phyloP scores from a whole-genome alignment of 2,888 invertebrate genomes.

The Synergus japonicus region DNA sequence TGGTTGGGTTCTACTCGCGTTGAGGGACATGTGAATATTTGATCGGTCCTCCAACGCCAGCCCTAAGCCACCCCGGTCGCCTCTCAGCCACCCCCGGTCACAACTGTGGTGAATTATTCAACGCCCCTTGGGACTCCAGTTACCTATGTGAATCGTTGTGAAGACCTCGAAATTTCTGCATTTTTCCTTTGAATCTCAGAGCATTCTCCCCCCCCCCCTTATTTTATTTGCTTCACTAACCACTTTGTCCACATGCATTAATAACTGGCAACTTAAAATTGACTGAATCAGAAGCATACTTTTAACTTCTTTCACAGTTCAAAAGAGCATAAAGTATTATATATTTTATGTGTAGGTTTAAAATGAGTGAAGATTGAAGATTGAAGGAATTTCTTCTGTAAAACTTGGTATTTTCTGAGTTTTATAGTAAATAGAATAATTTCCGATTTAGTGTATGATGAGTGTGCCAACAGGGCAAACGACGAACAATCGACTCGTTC shows the following conservation, averaged over 20 bases:
- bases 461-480: slow-evolving; percentile 53
- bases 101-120: slow-evolving; percentile 76
- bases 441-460: not conserved
- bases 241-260: not conserved
- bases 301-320: not conserved
- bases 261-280: not conserved
- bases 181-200: slow-evolving; percentile 56
- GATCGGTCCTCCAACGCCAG: slow-evolving; percentile 74
- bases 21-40: slow-evolving; percentile 76
- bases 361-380: too few species aligned
- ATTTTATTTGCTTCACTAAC: not conserved
- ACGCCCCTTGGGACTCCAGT: slow-evolving; percentile 71
- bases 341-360: too few species aligned
- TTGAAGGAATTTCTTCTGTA: not conserved
- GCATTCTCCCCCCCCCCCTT: not conserved
- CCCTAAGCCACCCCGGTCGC: slow-evolving; percentile 63
- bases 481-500: slow-evolving; percentile 55
- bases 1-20: slow-evolving; percentile 66
- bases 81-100: slow-evolving; percentile 70
- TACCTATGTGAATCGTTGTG: slow-evolving; percentile 63
- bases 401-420: not conserved
- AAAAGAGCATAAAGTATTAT: not conserved
- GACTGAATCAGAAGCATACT: not conserved
- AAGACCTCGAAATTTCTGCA: slow-evolving; percentile 65
- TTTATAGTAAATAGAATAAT: not conserved